Conservation (phyloP, 2,888 invertebrate genomes). For the Penaeus monodon region DNA sequence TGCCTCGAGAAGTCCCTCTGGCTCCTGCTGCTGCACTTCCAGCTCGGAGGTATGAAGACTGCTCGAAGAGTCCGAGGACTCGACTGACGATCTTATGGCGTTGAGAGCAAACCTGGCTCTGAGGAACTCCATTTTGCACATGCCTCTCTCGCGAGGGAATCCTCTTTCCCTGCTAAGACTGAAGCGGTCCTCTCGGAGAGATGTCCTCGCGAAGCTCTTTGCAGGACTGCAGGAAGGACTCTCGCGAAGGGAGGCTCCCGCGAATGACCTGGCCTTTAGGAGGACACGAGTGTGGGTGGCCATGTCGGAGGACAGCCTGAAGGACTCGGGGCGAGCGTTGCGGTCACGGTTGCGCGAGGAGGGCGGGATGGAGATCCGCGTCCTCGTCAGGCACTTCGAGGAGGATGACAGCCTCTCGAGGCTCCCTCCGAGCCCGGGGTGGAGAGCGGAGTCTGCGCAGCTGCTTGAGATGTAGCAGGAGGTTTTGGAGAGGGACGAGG, state of each 20-base stretch:
- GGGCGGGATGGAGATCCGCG: slow-evolving; percentile 43
- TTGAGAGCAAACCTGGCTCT: slow-evolving; percentile 19
- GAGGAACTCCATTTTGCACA: slow-evolving; percentile 29
- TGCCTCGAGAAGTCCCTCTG: too few relatives aligned
- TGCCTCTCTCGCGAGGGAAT: neutral
- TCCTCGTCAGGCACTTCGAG: slow-evolving; percentile 20
- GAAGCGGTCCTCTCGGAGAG: slow-evolving; percentile 31
- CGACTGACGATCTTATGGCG: neutral
- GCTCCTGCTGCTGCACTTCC: too few relatives aligned
- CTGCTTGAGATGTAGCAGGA: too few relatives aligned
- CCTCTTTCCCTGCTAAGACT: slow-evolving; percentile 6
- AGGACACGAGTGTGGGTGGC: slow-evolving; percentile 39
- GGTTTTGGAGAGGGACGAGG: slow-evolving; percentile 26
- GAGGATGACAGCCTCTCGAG: slow-evolving; percentile 34
- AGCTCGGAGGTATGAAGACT: neutral
- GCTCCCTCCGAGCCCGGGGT: neutral
- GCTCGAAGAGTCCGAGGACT: neutral
- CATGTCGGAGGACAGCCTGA: slow-evolving; percentile 49
- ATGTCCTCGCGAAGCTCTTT: slow-evolving; percentile 30
- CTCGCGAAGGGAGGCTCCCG: slow-evolving; percentile 38
- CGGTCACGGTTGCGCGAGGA: slow-evolving; percentile 42
- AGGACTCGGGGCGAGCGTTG: slow-evolving; percentile 48
- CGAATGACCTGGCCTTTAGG: slow-evolving; percentile 48
- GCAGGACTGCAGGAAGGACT: slow-evolving; percentile 7
- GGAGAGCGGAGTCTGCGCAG: neutral